Evolutionary conservation across 2,113 vertebrate genomes (phyloP).

Genomic region (Eclectus roratus): DNA sequence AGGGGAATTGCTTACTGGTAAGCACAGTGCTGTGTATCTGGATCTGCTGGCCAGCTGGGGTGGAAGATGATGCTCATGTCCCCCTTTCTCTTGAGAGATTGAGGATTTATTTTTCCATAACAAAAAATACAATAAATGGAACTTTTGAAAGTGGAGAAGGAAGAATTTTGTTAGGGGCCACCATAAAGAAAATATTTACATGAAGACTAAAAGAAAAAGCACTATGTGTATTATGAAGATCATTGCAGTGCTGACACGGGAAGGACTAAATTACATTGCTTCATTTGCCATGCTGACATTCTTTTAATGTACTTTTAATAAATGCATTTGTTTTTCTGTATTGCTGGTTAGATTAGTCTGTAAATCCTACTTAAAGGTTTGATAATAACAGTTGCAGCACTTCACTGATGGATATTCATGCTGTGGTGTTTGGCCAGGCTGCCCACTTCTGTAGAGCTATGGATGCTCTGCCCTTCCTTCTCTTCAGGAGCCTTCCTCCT

Average conservation of each 20-base stretch:
- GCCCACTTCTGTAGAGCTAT: background rate
- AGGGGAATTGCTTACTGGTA: background rate
- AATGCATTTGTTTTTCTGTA: background rate
- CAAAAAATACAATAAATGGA: background rate
- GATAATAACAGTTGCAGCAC: background rate
- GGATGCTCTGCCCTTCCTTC: background rate
- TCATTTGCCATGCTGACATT: background rate
- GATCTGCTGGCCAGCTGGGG: background rate
- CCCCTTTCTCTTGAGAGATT: background rate
- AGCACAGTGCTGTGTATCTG: rapidly evolving
- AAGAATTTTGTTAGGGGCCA: background rate
- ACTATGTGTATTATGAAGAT: background rate
- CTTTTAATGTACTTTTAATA: background rate
- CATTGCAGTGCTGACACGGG: background rate
- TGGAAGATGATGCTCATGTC: background rate
- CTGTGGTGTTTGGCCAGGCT: background rate
- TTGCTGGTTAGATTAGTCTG: background rate
- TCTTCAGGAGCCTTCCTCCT: background rate
- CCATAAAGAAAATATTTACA: background rate
- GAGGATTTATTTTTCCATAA: background rate
- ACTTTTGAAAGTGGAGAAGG: background rate
- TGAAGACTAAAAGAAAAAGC: background rate
- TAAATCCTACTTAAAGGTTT: background rate
- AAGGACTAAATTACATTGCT: background rate
- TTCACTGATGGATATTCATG: background rate